Conservation (phyloP, 2,888 invertebrate genomes). For the Calameuta filiformis region DNA sequence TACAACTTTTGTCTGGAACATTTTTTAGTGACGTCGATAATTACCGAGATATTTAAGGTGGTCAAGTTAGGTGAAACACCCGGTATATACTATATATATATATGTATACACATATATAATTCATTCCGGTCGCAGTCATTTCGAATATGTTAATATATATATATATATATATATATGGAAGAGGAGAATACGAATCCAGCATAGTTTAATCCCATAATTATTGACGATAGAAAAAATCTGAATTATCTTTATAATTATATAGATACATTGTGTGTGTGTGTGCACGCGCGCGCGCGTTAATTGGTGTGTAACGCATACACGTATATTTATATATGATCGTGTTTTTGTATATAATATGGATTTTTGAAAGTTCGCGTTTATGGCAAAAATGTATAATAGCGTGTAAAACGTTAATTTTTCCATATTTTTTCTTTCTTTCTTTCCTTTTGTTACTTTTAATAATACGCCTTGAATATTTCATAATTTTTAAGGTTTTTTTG, state of each 20-base stretch:
- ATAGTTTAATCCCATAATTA: constrained; percentile 55
- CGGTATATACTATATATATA: no score
- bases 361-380: constrained; percentile 27
- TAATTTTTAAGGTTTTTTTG: constrained; percentile 28
- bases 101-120: neutral
- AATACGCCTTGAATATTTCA: constrained; percentile 9
- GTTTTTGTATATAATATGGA: constrained; percentile 20
- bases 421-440: neutral
- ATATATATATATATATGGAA: neutral
- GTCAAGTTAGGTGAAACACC: no score
- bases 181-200: constrained; percentile 29
- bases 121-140: neutral
- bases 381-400: constrained; percentile 46
- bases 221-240: constrained; percentile 55
- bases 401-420: constrained; percentile 40
- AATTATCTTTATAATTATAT: constrained; percentile 29
- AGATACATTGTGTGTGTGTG: constrained; percentile 2
- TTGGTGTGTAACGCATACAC: neutral
- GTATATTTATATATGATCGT: constrained; percentile 2
- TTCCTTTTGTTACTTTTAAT: neutral
- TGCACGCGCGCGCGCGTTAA: neutral
- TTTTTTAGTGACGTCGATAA: no score
- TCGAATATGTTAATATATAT: neutral
- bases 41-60: no score
- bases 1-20: no score